Percentiles rank a stretch among this genome's conserved stretches.
Evolutionary conservation across 1,140 invertebrate species (phyloP).

Genomic region (Brachionus rotundiformis): DNA sequence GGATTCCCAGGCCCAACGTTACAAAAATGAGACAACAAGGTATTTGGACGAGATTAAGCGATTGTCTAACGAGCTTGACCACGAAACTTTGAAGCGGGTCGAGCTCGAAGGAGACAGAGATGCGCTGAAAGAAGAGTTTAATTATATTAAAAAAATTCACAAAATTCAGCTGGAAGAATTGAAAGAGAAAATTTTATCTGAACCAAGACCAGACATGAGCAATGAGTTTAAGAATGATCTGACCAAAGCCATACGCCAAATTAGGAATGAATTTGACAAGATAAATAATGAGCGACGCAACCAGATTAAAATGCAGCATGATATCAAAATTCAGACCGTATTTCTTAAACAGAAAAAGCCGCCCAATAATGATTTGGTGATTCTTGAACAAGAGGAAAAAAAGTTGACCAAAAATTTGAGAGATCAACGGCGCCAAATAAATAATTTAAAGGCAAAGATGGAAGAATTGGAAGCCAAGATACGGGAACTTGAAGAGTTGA

Average conservation of each 20-base stretch:
- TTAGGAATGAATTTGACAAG: slow-evolving; percentile 65
- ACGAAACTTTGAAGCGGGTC: slow-evolving; percentile 16
- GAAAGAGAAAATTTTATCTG: neutral
- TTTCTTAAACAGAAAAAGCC: neutral
- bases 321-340: neutral
- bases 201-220: neutral
- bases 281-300: slow-evolving; percentile 11
- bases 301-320: slow-evolving; percentile 30
- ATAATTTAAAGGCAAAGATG: neutral
- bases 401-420: neutral
- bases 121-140: slow-evolving; percentile 13
- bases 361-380: neutral
- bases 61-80: slow-evolving; percentile 55
- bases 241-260: slow-evolving; percentile 66
- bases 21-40: slow-evolving; percentile 62
- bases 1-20: slow-evolving; percentile 64
- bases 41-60: slow-evolving; percentile 65
- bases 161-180: slow-evolving; percentile 20
- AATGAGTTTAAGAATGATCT: slow-evolving; percentile 61
- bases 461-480: slow-evolving; percentile 22
- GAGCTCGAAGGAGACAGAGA: slow-evolving; percentile 20
- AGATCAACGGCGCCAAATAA: neutral
- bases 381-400: neutral
- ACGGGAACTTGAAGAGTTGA: slow-evolving; percentile 14
- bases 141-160: slow-evolving; percentile 10